Percentiles rank a stretch among this genome's conserved stretches.
Evolutionary conservation across 1,140 invertebrate species (phyloP).

Genomic region (Agrypnia vestita): DNA sequence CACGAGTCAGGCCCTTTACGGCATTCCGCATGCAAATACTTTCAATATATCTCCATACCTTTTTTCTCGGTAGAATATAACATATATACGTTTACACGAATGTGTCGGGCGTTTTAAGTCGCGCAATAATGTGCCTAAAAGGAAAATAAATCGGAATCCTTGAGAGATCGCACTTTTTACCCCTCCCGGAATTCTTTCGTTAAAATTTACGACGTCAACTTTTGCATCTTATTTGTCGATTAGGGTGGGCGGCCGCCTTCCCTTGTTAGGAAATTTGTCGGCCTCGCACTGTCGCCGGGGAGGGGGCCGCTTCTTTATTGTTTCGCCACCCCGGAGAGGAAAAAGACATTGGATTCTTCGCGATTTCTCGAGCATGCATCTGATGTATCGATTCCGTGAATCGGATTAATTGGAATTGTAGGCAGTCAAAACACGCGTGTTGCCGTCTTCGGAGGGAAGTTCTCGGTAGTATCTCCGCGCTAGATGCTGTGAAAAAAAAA

Average conservation of each 20-base stretch:
- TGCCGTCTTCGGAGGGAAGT: too few species aligned
- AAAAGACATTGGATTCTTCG: constrained; percentile 57
- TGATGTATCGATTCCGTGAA: constrained; percentile 36
- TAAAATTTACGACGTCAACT: constrained; percentile 61
- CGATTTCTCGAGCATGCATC: constrained; percentile 54
- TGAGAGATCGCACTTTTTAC: constrained; percentile 45
- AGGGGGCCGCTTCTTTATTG: constrained; percentile 51
- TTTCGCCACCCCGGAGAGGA: constrained; percentile 30
- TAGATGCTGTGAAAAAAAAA: too few species aligned
- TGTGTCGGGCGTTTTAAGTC: constrained; percentile 57
- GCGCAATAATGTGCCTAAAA: constrained; percentile 51
- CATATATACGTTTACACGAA: constrained; percentile 55
- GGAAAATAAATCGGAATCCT: constrained; percentile 47
- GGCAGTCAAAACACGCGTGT: not conserved
- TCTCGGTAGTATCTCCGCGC: too few species aligned
- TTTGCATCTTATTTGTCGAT: constrained; percentile 62
- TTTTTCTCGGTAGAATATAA: constrained; percentile 5
- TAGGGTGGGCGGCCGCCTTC: constrained; percentile 48
- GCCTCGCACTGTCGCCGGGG: constrained; percentile 7
- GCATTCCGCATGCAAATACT: constrained; percentile 43
- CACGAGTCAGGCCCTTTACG: constrained; percentile 23
- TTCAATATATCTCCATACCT: constrained; percentile 42
- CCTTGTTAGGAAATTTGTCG: constrained; percentile 58
- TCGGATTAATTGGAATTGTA: constrained; percentile 26
- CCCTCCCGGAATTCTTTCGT: constrained; percentile 51